phyloP scores from a whole-genome alignment of 2,113 vertebrate genomes.

The Crotalus horridus region DNA sequence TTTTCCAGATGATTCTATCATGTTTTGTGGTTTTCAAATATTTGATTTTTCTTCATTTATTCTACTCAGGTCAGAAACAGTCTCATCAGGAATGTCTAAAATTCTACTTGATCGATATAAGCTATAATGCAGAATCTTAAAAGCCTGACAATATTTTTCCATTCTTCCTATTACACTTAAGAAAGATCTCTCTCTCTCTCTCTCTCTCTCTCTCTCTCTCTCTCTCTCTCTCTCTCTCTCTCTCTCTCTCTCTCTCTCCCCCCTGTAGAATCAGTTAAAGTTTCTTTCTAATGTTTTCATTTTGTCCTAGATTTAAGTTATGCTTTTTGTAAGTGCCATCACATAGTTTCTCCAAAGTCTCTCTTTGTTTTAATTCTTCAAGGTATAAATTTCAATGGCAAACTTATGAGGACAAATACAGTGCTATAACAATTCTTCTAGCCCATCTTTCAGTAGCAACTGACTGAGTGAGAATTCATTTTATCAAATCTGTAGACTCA shows the following conservation, averaged over 20 bases:
- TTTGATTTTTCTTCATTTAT: neutral
- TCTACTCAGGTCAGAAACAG: neutral
- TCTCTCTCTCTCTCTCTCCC: no score
- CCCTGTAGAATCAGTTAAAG: neutral
- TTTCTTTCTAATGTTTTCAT: neutral
- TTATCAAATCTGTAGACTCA: neutral
- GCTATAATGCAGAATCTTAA: neutral
- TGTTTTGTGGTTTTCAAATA: neutral
- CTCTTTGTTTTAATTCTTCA: neutral
- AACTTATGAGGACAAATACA: no score
- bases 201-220: no score
- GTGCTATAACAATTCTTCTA: no score
- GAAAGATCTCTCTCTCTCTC: neutral
- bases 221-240: no score
- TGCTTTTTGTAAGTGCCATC: neutral
- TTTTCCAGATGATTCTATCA: neutral
- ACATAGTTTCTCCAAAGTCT: neutral
- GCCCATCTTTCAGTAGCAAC: no score
- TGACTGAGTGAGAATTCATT: neutral
- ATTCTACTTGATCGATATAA: neutral
- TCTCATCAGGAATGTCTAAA: neutral
- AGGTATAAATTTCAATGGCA: no score
- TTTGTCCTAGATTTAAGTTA: neutral
- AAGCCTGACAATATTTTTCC: neutral
- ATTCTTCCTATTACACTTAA: neutral